Evolutionary conservation across 1,140 invertebrate genomes (phyloP).

Genomic region (Pantala flavescens): DNA sequence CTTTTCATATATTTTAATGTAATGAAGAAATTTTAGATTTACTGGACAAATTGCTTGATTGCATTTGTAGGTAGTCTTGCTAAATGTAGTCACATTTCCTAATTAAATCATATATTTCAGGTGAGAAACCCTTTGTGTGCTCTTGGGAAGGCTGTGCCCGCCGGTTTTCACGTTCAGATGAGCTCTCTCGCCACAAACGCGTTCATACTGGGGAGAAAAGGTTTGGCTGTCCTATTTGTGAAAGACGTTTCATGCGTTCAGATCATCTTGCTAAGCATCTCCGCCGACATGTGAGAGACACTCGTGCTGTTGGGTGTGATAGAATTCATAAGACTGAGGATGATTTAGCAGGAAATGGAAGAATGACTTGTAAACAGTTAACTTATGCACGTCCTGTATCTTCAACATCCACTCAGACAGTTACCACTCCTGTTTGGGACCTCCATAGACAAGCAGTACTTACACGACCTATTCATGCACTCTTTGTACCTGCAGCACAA

Average conservation of each 20-base stretch:
- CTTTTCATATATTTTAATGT: no score
- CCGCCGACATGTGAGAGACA: constrained; percentile 61
- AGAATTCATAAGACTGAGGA: neutral
- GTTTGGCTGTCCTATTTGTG: constrained; percentile 78
- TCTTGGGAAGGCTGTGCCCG: constrained; percentile 81
- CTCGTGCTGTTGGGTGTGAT: neutral
- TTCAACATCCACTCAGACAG: neutral
- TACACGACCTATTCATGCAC: neutral
- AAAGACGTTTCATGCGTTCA: constrained; percentile 86
- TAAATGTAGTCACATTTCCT: no score
- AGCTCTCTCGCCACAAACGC: constrained; percentile 84
- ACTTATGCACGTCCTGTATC: neutral
- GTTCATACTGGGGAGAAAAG: constrained; percentile 95
- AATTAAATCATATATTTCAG: constrained; percentile 34
- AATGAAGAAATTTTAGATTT: no score
- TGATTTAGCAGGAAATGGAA: neutral
- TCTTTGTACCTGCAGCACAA: neutral
- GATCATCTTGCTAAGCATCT: constrained; percentile 86
- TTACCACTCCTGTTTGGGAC: neutral
- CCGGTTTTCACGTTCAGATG: constrained; percentile 86
- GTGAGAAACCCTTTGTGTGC: constrained; percentile 81
- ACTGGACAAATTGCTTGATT: no score
- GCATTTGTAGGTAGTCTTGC: no score
- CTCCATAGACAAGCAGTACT: neutral
- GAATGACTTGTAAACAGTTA: neutral